Evolutionary conservation across 53 echinoderm and acorn worm genomes (phyloP).

Genomic region (Crossaster papposus): DNA sequence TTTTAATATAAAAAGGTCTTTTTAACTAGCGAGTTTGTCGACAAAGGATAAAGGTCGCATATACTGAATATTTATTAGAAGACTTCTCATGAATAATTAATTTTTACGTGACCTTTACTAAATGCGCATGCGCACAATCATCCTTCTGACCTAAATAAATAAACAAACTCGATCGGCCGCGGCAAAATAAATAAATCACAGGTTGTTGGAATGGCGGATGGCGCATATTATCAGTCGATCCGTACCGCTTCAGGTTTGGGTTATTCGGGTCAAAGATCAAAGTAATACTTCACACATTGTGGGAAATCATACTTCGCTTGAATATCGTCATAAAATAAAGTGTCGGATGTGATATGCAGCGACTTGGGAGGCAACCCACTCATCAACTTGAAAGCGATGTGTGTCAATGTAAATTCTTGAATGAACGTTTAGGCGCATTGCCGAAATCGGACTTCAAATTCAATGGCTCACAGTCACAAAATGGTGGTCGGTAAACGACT

Average conservation of each 20-base stretch:
- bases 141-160: background rate
- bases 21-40: background rate
- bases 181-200: background rate
- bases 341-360: background rate
- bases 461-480: slow-evolving; percentile 49
- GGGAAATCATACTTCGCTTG: background rate
- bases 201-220: background rate
- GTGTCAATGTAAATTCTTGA: background rate
- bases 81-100: background rate
- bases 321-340: background rate
- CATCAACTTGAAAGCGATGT: background rate
- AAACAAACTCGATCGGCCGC: too few species aligned
- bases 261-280: too few species aligned
- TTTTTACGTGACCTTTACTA: background rate
- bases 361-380: background rate
- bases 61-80: background rate
- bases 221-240: background rate
- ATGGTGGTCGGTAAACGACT: slow-evolving; percentile 30
- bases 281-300: too few species aligned
- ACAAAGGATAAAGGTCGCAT: background rate
- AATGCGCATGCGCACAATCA: background rate
- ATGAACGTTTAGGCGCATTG: background rate
- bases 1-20: background rate
- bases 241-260: too few species aligned
- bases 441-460: background rate